Evolutionary conservation across 2,888 invertebrate genomes (phyloP), one percentile per base, ranked within the genome.

Genomic region (Cylindroiulus punctatus): DNA sequence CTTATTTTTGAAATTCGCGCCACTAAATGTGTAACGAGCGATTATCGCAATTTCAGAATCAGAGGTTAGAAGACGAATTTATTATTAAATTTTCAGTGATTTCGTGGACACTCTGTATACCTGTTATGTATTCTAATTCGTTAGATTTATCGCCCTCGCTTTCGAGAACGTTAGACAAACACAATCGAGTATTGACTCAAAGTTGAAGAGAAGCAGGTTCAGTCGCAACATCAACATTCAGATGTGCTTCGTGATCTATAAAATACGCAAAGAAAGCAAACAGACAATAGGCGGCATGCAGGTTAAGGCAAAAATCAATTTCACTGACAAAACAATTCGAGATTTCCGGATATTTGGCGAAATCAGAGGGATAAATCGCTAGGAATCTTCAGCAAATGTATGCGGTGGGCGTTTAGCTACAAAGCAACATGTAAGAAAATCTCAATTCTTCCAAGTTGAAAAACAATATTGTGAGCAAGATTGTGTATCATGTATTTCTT

Each of bases 281-380:
- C 65, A 65, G 26, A 26, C 65, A 65, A 65, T 8, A 65, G 65
- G 65, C 65, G 65, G 65, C 65, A 26, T 26, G 65, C 65, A 65
- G 8, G 26, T 65, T 65, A 26, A 65, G 26, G 26, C 22, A 65
- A 65, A 65, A 65, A 65, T 65, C 65, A 65, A 65, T 65, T 65
- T 10, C 8, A 65, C 26, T 65, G 65, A 65, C 10, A 65, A 65
- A 65, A 65, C 65, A 65, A 65, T 65, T 10, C 65, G 65, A 26
- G 65, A 65, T 65, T 65, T 26, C 65, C 19, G 10, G 65, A 65
- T 65, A 26, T 65, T 65, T 65, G 5, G 65, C n/a, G 65, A 65
- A 65, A 65, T 65, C 65, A 65, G 26, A 57, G n/a, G 22, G n/a
- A 65, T 26, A 65, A 65, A 65, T 65, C 65, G 65, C 4, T 4